Conservation (phyloP, 2,797 vertebrate species). For the Carapus acus region DNA sequence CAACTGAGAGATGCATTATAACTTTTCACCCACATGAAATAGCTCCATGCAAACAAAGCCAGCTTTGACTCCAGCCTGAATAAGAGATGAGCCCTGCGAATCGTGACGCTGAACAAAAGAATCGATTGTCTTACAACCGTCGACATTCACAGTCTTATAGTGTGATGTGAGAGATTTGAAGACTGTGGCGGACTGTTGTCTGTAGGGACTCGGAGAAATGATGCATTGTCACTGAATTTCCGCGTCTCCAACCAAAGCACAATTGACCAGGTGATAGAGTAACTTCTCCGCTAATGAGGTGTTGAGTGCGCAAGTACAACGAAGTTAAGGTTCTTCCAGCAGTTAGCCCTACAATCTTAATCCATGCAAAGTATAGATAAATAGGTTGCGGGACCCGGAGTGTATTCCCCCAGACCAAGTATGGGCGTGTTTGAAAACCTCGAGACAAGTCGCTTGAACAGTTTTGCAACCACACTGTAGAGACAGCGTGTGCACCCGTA, state of each 20-base stretch:
- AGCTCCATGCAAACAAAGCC: constrained; percentile 57
- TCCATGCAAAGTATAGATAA: too few species aligned
- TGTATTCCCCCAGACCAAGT: too few species aligned
- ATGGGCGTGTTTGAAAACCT: too few species aligned
- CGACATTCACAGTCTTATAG: constrained; percentile 26
- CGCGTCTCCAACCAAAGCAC: neutral
- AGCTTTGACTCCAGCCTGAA: constrained; percentile 57
- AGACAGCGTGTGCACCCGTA: too few species aligned
- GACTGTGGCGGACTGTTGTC: neutral
- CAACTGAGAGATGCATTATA: constrained; percentile 16
- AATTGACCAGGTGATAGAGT: neutral
- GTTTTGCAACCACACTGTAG: too few species aligned
- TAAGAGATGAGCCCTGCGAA: constrained; percentile 17
- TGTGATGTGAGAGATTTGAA: constrained; percentile 19
- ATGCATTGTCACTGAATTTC: neutral
- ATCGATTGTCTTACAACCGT: constrained; percentile 42
- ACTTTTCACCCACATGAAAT: constrained; percentile 35
- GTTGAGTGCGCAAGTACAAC: too few species aligned
- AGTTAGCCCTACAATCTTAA: too few species aligned
- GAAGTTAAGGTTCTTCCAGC: too few species aligned
- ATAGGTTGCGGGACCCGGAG: too few species aligned
- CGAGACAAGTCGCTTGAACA: too few species aligned
- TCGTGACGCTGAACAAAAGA: constrained; percentile 50
- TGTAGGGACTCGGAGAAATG: neutral
- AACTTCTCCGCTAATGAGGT: neutral